Conservation (phyloP, 2,888 invertebrate species). For the Calameuta idolon region DNA sequence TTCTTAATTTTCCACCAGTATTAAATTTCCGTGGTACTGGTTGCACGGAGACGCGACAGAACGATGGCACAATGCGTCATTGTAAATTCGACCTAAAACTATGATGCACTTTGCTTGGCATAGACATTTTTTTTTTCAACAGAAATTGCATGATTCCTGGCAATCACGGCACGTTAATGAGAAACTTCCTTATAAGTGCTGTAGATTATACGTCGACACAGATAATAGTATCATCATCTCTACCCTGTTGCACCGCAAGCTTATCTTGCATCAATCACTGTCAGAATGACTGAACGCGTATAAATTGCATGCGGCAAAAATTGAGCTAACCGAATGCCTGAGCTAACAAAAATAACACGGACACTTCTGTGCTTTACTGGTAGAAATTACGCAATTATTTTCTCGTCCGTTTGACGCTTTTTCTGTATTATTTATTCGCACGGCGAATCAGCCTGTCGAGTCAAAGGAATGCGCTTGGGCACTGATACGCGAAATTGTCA, state of each 20-base stretch:
- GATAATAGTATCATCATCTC: background rate
- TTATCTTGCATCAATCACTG: background rate
- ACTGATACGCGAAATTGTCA: background rate
- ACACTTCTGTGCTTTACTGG: background rate
- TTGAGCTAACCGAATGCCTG: background rate
- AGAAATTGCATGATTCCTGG: background rate
- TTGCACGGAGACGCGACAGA: background rate
- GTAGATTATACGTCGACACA: background rate
- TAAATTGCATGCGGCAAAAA: background rate
- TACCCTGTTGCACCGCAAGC: background rate
- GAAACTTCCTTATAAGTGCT: background rate
- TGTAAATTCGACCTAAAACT: background rate
- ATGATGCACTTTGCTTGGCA: background rate
- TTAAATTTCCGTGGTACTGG: slow-evolving; percentile 4
- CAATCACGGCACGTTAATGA: background rate
- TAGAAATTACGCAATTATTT: background rate
- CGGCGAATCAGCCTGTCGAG: background rate
- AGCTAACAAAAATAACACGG: background rate
- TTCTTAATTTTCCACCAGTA: background rate
- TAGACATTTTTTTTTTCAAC: background rate
- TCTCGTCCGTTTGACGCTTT: background rate
- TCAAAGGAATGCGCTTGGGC: background rate
- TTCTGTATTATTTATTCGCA: background rate
- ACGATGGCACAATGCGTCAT: background rate
- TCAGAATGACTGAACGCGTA: background rate